Conservation (phyloP, 2,113 vertebrate species). For the Eulemur rufifrons region DNA sequence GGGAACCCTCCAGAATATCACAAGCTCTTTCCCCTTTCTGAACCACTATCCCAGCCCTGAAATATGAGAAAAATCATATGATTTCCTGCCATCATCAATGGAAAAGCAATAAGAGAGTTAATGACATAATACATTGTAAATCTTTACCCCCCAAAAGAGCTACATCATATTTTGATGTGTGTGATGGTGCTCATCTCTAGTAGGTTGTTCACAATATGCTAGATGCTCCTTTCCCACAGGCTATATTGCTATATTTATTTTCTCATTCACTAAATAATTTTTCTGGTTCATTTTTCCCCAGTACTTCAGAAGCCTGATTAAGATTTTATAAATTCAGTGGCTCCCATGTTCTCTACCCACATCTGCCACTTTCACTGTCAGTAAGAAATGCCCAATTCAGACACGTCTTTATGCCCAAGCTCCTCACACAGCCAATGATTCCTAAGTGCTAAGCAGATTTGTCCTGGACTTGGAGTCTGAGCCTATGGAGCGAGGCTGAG, state of each 20-base stretch:
- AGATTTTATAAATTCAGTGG: conserved; percentile 42
- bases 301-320: not conserved
- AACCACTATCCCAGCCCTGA: not conserved
- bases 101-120: not conserved
- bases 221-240: not conserved
- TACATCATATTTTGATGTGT: not conserved
- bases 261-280: conserved; percentile 1
- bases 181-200: not conserved
- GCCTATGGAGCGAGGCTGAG: not conserved
- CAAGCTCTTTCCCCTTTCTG: not conserved
- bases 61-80: not conserved
- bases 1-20: not conserved
- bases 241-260: conserved; percentile 42
- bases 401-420: not conserved
- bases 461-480: conserved; percentile 48
- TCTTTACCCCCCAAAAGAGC: not conserved
- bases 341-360: not conserved
- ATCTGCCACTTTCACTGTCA: not conserved
- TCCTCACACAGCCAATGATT: not conserved
- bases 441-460: conserved; percentile 67
- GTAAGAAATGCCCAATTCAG: conserved; percentile 28
- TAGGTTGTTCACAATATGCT: not conserved
- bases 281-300: not conserved
- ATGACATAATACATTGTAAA: not conserved
- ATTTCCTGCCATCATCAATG: not conserved